Percentiles rank a stretch among this genome's conserved stretches.
Conservation (phyloP, 2,888 invertebrate genomes). For the Dendrolimus houi region DNA sequence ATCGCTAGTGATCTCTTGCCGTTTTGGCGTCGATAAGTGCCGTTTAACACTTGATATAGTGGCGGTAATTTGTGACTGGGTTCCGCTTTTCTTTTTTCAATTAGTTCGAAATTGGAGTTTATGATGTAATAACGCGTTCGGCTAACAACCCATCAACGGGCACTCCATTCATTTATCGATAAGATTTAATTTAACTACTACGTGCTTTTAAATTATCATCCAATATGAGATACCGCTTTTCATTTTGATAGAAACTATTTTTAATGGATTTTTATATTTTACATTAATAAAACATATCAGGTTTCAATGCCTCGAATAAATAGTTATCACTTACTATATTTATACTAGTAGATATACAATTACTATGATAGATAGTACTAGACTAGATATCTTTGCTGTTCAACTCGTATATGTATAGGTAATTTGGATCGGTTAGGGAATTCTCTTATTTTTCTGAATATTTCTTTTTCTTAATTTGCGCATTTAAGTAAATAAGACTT, state of each 20-base stretch:
- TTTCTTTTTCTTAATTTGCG: no score
- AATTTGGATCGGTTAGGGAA: no score
- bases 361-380: no score
- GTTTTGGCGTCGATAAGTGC: conserved; percentile 69
- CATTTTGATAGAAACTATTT: conserved; percentile 13
- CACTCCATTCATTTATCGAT: conserved; percentile 29
- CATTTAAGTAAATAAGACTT: no score
- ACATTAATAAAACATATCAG: neutral
- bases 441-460: no score
- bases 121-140: conserved; percentile 47
- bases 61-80: conserved; percentile 68
- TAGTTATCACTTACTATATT: no score
- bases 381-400: no score
- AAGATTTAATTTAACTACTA: conserved; percentile 32
- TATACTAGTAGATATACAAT: no score
- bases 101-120: conserved; percentile 64
- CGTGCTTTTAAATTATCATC: conserved; percentile 24
- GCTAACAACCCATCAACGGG: conserved; percentile 34
- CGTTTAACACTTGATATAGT: conserved; percentile 76
- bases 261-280: neutral
- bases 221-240: conserved; percentile 21
- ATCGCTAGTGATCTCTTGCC: conserved; percentile 57
- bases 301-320: neutral
- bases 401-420: no score
- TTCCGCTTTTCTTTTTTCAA: conserved; percentile 68